Evolutionary conservation across 2,113 vertebrate genomes (phyloP), one percentile per base, ranked within the genome.

Genomic region (Melanerpes formicivorus): DNA sequence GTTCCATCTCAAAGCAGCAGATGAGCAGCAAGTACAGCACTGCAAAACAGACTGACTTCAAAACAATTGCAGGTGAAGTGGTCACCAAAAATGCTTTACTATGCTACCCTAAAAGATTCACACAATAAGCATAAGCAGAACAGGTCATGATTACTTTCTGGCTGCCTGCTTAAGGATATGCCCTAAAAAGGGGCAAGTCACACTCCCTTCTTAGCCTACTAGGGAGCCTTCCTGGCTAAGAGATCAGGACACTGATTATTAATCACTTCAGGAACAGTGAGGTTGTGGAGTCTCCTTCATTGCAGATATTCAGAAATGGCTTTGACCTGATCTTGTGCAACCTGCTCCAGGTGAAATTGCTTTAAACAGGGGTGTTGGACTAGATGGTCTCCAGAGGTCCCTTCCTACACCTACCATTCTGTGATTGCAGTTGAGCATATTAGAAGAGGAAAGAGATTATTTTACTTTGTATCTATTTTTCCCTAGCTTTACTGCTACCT

Each of bases 381-480:
- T 52, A 52, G 46, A 34, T 34, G 10, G 46, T 52, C 46, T 50
- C 22, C 23, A 52, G 46, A 50, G n/a, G 46, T 34, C n/a, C 46
- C n/a, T 70, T 52, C 22, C 67, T 34, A 70, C 22, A 17, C 67
- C 22, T 26, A 50, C 30, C 30, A 18, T 69, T n/a, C 42, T 21
- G 4, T 69, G 44, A n/a, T 5, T 66, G 25, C 2, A 85, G 64
- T 0, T 0, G 2, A 81, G 30, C 0, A 0, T 5, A 18, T 50
- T 14, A 58, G 12, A 81, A 81, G 17, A 6, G 14, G 16, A 63
- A 30, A 56, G 37, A 65, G 22, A 82, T 3, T 6, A 52, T 85
- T 92, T 90, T 18, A 56, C 42, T 80, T 54, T 56, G n/a, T 44
- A 18, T 76, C 72, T 52, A n/a, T 44, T 71, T 67, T 50, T 23